These are phyloP conservation scores for Dendrophyllia cribrosa DNA, from an alignment of 64 coral and sea anemone species.

Conservation along the genomic window DNA sequence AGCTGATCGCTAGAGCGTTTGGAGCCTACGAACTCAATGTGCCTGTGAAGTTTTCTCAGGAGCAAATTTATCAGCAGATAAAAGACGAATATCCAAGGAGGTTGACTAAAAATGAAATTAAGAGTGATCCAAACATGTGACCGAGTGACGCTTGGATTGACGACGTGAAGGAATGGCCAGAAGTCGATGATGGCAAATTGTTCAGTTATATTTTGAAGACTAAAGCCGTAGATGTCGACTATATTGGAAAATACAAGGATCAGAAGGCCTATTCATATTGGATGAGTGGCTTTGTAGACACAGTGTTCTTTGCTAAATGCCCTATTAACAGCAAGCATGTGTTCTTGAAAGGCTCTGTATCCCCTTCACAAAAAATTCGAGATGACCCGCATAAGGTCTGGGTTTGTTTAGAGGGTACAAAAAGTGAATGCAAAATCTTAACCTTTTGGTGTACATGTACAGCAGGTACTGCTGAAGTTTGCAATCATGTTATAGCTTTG, in stretches of 20 bases:
- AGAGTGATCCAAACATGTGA: conserved; percentile 26
- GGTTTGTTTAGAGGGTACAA: conserved; percentile 38
- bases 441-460: conserved; percentile 81
- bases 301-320: conserved; percentile 40
- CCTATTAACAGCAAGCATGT: conserved; percentile 4
- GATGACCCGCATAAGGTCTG: conserved; percentile 50
- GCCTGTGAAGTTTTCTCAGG: conserved; percentile 55
- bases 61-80: conserved; percentile 29
- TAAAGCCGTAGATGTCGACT: conserved; percentile 36
- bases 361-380: conserved; percentile 30
- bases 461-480: conserved; percentile 54
- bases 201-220: conserved; percentile 55
- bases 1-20: conserved; percentile 76
- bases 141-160: conserved; percentile 49
- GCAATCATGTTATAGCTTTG: conserved; percentile 81
- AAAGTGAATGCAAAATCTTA: conserved; percentile 40
- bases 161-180: conserved; percentile 54
- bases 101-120: not conserved
- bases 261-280: conserved; percentile 60
- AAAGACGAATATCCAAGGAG: conserved; percentile 34
- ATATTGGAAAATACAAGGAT: conserved; percentile 56
- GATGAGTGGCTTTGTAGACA: conserved; percentile 77
- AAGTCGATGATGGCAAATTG: conserved; percentile 54
- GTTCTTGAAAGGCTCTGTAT: conserved; percentile 47
- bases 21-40: conserved; percentile 69